Conservation (phyloP, 2,888 invertebrate species). For the Tridacna gigas region DNA sequence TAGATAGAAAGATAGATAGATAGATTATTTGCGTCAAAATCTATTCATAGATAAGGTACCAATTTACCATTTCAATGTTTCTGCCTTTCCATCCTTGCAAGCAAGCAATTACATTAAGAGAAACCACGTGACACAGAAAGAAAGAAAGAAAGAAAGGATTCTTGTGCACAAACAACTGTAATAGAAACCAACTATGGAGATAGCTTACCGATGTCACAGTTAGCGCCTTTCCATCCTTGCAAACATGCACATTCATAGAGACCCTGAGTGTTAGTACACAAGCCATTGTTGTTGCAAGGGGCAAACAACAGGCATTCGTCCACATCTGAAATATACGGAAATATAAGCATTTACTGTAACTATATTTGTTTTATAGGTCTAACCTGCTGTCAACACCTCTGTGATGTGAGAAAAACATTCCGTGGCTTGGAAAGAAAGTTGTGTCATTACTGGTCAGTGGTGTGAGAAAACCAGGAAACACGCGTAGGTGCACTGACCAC, state of each 20-base stretch:
- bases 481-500: no score
- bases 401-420: neutral
- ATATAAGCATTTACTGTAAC: no score
- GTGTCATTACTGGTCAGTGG: no score
- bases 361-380: neutral
- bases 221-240: neutral
- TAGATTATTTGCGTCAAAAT: no score
- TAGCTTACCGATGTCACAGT: constrained; percentile 1
- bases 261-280: constrained; percentile 16
- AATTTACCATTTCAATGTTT: no score
- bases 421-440: no score
- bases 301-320: constrained; percentile 56
- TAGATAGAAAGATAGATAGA: no score
- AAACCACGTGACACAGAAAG: neutral
- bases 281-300: constrained; percentile 63
- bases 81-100: no score
- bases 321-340: constrained; percentile 41
- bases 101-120: neutral
- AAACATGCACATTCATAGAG: constrained; percentile 18
- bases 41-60: no score
- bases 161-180: neutral
- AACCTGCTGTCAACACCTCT: neutral
- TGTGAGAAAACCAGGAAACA: no score
- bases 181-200: neutral
- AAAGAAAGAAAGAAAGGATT: neutral